phyloP scores from a whole-genome alignment of 2,888 invertebrate genomes.

The Diploptera punctata region DNA sequence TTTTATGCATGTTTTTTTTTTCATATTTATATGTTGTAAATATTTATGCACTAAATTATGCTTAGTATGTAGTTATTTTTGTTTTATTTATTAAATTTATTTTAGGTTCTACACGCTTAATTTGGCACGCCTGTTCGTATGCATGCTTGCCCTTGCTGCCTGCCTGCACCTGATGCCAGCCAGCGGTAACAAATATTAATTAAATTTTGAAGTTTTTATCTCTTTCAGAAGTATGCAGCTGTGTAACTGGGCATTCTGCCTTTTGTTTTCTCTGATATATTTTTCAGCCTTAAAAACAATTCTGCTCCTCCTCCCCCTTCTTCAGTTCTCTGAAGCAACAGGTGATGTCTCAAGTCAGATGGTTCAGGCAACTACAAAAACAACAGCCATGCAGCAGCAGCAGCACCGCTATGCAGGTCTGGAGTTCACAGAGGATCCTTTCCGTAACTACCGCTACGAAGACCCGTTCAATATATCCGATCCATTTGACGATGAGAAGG shows the following conservation, averaged over 20 bases:
- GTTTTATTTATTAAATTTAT: constrained; percentile 47
- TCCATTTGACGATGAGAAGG: constrained; percentile 73
- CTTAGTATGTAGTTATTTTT: constrained; percentile 29
- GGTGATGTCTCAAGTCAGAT: constrained; percentile 32
- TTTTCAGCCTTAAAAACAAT: constrained; percentile 44
- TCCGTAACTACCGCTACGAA: constrained; percentile 88
- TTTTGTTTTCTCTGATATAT: constrained; percentile 33
- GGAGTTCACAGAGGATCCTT: constrained; percentile 90
- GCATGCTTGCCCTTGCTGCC: constrained; percentile 35
- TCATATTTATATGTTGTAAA: not conserved
- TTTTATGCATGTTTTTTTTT: constrained; percentile 11
- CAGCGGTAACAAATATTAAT: constrained; percentile 27
- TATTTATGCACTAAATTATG: constrained; percentile 31
- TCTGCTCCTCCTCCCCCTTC: constrained; percentile 49
- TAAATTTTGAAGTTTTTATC: constrained; percentile 46
- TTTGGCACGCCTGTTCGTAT: constrained; percentile 34
- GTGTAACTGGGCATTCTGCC: constrained; percentile 47
- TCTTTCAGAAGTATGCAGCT: constrained; percentile 37
- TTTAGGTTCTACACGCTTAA: constrained; percentile 46
- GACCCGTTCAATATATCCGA: constrained; percentile 84
- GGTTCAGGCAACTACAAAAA: constrained; percentile 40
- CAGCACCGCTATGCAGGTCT: constrained; percentile 49
- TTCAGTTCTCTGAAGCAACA: constrained; percentile 55
- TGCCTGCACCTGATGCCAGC: constrained; percentile 28
- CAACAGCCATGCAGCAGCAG: not conserved